A percentile compares a stretch with the other conserved stretches of the same genome.
phyloP scores from a whole-genome alignment of 2,797 vertebrate genomes.

The Pseudomugil tenellus region DNA sequence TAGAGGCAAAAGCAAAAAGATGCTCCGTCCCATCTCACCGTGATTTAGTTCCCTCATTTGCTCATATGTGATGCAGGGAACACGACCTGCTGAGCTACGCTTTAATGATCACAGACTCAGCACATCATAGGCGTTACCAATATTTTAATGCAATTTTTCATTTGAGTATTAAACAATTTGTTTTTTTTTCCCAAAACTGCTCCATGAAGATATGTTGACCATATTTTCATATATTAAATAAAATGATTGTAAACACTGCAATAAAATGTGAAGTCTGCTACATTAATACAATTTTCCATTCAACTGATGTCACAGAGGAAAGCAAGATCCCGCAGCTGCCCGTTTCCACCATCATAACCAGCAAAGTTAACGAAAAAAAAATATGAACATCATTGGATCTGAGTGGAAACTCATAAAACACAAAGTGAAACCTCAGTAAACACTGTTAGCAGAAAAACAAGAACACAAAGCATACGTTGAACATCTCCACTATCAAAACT shows the following conservation, averaged over 20 bases:
- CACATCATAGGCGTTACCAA: conserved; percentile 51
- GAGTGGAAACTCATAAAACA: conserved; percentile 11
- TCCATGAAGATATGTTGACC: conserved; percentile 5
- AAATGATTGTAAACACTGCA: conserved; percentile 64
- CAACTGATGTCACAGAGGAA: conserved; percentile 50
- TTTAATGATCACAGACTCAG: conserved; percentile 35
- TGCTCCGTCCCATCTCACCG: too few species aligned
- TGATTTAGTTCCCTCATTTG: too few species aligned
- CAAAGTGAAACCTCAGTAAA: conserved; percentile 28
- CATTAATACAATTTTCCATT: conserved; percentile 57
- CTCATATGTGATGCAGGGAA: too few species aligned
- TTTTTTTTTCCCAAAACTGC: conserved; percentile 35
- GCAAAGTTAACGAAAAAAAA: not conserved
- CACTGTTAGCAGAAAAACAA: conserved; percentile 6
- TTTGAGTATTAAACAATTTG: conserved; percentile 61
- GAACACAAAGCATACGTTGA: conserved; percentile 11
- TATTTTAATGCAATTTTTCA: conserved; percentile 69
- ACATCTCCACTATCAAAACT: conserved; percentile 1
- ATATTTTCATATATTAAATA: conserved; percentile 22
- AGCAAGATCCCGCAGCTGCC: conserved; percentile 52
- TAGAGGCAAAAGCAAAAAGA: too few species aligned
- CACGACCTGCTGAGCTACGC: too few species aligned
- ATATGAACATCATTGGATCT: conserved; percentile 3
- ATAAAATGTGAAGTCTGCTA: conserved; percentile 57
- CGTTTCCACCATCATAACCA: conserved; percentile 32